Conservation (phyloP, 2,797 vertebrate species). For the Poecile montanus region DNA sequence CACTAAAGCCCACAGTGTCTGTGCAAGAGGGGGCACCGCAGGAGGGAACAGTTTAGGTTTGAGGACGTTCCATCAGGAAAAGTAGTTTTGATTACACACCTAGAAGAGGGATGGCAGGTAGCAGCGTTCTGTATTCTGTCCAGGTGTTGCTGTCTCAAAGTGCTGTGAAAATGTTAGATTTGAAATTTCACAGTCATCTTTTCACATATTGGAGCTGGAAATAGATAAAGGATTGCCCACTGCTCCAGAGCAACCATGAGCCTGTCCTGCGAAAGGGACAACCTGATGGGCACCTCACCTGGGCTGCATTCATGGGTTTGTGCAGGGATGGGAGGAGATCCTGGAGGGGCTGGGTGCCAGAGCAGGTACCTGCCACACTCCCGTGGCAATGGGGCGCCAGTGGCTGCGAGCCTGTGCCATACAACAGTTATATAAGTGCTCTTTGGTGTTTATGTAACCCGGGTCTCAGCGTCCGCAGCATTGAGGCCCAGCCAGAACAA, state of each 20-base stretch:
- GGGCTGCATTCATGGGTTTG: neutral
- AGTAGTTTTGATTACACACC: neutral
- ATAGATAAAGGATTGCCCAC: accelerated
- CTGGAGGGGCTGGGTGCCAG: neutral
- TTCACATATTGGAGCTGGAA: neutral
- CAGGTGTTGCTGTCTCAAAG: neutral
- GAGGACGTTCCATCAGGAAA: neutral
- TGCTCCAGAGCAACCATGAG: neutral
- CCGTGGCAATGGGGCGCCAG: neutral
- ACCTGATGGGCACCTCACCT: neutral
- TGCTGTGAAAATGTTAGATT: neutral
- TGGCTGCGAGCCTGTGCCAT: constrained; percentile 47
- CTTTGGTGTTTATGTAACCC: constrained; percentile 71
- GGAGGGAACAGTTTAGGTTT: neutral
- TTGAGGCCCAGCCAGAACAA: constrained; percentile 61
- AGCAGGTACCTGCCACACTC: neutral
- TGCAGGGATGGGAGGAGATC: neutral
- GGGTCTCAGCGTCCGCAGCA: constrained; percentile 20
- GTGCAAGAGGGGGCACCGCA: accelerated
- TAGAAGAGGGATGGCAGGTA: neutral
- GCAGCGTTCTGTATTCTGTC: neutral
- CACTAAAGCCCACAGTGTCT: neutral
- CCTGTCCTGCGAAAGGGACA: accelerated
- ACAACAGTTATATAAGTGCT: constrained; percentile 69
- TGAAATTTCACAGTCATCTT: neutral